Conservation (phyloP, 2,113 vertebrate genomes). For the Leptobrachium leishanense region DNA sequence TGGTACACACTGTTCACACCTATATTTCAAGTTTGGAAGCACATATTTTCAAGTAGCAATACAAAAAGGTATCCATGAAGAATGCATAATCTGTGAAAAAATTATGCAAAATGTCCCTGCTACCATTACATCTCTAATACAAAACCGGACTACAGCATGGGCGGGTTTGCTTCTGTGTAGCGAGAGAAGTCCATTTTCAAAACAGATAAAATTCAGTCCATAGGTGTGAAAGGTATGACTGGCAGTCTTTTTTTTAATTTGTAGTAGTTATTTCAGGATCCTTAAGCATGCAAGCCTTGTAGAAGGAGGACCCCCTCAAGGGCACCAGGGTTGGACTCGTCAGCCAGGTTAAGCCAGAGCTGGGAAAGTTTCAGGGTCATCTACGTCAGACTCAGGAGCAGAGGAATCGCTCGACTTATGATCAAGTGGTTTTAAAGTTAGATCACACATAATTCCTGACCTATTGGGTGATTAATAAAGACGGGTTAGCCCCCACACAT, state of each 20-base stretch:
- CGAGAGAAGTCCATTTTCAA: slow-evolving; percentile 97
- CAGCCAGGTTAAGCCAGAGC: slow-evolving; percentile 53
- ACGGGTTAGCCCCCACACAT: too few species aligned
- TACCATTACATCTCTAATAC: slow-evolving; percentile 97
- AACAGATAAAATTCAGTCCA: slow-evolving; percentile 96
- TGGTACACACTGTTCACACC: too few species aligned
- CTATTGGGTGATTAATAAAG: too few species aligned
- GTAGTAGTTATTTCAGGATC: slow-evolving; percentile 90
- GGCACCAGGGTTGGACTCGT: slow-evolving; percentile 78
- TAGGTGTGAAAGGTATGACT: slow-evolving; percentile 92
- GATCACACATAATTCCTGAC: too few species aligned
- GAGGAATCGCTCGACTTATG: slow-evolving; percentile 80
- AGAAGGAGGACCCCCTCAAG: slow-evolving; percentile 79
- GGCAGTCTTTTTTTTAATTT: slow-evolving; percentile 80
- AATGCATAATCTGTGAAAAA: slow-evolving; percentile 81
- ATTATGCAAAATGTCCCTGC: slow-evolving; percentile 99
- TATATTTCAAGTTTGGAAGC: slow-evolving; percentile 89
- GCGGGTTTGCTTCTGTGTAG: slow-evolving; percentile 91
- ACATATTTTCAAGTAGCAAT: slow-evolving; percentile 97
- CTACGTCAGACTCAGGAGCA: slow-evolving; percentile 94
- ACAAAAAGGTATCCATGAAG: slow-evolving; percentile 80
- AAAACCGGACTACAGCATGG: slow-evolving; percentile 98
- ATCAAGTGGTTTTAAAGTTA: too few species aligned
- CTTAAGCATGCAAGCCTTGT: slow-evolving; percentile 98
- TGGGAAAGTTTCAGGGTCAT: slow-evolving; percentile 43